Base-by-base conservation (phyloP, 2,888 invertebrate species). In the Petrolisthes cinctipes region DNA sequence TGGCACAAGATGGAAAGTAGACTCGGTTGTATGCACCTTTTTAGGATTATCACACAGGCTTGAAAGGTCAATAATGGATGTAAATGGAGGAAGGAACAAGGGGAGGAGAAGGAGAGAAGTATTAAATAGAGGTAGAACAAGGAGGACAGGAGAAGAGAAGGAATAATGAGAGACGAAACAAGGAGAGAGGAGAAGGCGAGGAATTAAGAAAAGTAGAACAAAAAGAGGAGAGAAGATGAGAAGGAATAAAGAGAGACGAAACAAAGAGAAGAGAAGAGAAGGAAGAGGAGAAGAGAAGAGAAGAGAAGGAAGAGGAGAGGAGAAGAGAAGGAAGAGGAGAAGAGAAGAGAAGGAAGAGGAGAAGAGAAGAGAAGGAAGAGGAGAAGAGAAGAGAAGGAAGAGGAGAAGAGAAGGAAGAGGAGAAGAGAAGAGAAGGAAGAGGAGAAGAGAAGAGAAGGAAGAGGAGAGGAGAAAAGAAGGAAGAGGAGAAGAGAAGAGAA, bases 231-330 rank as follows among this genome's bases (percentile, higher is more conserved):
- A 61, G 61, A 61, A 61, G 61, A 14, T 6, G 61, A n/a, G 80
- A 80, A 54, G 4, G 56, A 57, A 23, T 20, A 53, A 56, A n/a
- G 17, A 23, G 20, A 9, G 56, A 4, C 4, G 56, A 56, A 57
- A 56, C 56, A 80, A 20, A n/a, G 80, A 56, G 80, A 56, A 57
- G 56, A 51, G 20, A 57, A 80, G 80, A 80, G 57, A 56, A n/a
- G 56, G 80, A 56, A 57, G 51, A n/a, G 20, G 80, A n/a, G 56
- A n/a, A 57, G 51, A 57, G n/a, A 14, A 80, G 56, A 56, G 80
- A 56, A n/a, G 51, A 57, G 51, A 7, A 54, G 80, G 37, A 37
- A 17, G 80, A 17, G 80, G 37, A n/a, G 37, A 51, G 54, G 11
- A 51, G 51, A n/a, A 11, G 51, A 53, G 53, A n/a, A 14, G 53